These are phyloP conservation scores for Poeciliopsis turneri DNA, from an alignment of 2,797 vertebrate species.

Conservation along the genomic window DNA sequence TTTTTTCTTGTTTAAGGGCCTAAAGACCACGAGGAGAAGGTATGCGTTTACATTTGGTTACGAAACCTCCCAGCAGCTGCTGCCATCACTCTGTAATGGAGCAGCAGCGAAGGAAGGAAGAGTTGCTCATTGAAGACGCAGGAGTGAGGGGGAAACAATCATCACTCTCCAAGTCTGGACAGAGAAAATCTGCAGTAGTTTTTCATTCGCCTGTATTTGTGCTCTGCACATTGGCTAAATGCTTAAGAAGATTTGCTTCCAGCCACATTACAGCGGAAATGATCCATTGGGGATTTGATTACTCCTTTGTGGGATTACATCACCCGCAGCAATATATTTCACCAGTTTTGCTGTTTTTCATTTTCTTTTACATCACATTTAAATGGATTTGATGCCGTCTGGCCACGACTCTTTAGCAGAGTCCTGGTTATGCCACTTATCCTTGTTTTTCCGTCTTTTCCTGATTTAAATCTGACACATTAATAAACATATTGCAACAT, in stretches of 20 bases:
- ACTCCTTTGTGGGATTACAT: not conserved
- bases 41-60: slow-evolving; percentile 14
- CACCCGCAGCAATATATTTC: not conserved
- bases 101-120: slow-evolving; percentile 47
- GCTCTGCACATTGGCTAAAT: not conserved
- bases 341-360: not conserved
- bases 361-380: not conserved
- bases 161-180: slow-evolving; percentile 14
- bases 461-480: not conserved
- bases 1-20: not conserved
- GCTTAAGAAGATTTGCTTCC: not conserved
- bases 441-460: not conserved
- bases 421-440: not conserved
- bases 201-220: slow-evolving; percentile 7
- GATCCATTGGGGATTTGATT: not conserved
- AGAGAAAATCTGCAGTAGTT: slow-evolving; percentile 46
- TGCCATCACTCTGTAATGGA: slow-evolving; percentile 39
- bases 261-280: not conserved
- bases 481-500: not conserved
- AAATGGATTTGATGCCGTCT: not conserved
- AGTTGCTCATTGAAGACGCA: slow-evolving; percentile 51
- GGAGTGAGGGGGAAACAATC: slow-evolving; percentile 32
- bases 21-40: slow-evolving; percentile 11
- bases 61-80: slow-evolving; percentile 64
- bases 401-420: not conserved